A percentile compares a stretch with the other conserved stretches of the same genome.
Conservation (phyloP, 92 coral and sea anemone species). For the Porites divaricata region DNA sequence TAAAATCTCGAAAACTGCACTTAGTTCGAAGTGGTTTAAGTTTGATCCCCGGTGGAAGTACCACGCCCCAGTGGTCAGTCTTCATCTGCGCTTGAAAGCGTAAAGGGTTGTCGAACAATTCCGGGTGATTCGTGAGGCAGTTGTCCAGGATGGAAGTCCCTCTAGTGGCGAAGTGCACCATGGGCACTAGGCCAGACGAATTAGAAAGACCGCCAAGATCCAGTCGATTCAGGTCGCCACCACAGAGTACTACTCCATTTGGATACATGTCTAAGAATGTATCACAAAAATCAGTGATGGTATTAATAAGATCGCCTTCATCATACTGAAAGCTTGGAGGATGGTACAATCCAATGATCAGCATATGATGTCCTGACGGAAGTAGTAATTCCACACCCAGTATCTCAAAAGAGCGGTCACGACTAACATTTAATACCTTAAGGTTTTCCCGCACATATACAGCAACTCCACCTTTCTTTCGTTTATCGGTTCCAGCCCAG, state of each 20-base stretch:
- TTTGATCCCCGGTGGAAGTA: too few relatives aligned
- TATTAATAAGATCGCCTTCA: constrained; percentile 6
- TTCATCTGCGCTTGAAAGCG: too few relatives aligned
- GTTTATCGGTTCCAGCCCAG: constrained; percentile 11
- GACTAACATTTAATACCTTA: constrained; percentile 34
- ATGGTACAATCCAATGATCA: constrained; percentile 16
- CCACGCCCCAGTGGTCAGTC: too few relatives aligned
- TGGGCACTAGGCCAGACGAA: too few relatives aligned
- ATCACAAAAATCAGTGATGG: neutral
- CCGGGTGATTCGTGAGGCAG: too few relatives aligned
- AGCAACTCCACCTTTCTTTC: constrained; percentile 26
- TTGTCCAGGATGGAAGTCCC: neutral
- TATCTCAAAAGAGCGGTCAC: constrained; percentile 20
- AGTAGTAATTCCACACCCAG: neutral
- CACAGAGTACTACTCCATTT: constrained; percentile 27
- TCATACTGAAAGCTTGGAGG: constrained; percentile 3
- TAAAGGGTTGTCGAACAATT: too few relatives aligned
- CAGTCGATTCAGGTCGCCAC: constrained; percentile 9
- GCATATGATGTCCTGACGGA: too few relatives aligned
- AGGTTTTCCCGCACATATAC: constrained; percentile 34
- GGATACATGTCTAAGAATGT: too few relatives aligned
- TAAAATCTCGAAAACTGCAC: too few relatives aligned
- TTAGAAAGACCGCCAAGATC: neutral
- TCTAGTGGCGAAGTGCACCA: too few relatives aligned
- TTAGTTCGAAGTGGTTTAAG: too few relatives aligned